Evolutionary conservation across 2,888 invertebrate species (phyloP), one percentile per base, ranked within the genome.

Genomic region (Aplocera efformata): DNA sequence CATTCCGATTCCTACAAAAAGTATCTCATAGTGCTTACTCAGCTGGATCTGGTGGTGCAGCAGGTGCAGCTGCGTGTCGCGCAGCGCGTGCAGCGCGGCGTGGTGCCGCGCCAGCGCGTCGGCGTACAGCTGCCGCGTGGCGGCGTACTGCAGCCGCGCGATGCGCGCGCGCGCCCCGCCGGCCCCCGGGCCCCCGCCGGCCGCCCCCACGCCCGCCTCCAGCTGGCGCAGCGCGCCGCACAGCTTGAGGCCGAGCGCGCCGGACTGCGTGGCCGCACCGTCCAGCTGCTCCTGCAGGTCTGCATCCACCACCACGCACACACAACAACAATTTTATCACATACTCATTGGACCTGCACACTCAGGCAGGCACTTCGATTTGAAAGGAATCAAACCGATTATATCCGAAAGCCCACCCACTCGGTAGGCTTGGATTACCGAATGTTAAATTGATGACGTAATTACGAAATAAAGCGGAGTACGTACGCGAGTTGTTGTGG

Each of bases 241-340:
- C 48, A 90, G 73, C 64, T 86, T 84, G 45, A 84, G 72, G 5
- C 90, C 90, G 1, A 83, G 74, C 34, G 80, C 88, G 58, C 89
- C 83, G 46, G 90, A 88, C 27, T 81, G 79, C 50, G 86, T 85
- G 55, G 89, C 90, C 51, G 89, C 79, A 20, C 76, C 75, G 50
- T 92, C 92, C 68, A 92, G 67, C 67, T 92, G 91, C 49, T 89
- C 85, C 72, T 91, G 91, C 62, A 91, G 74, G 37, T 88, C 92
- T 92, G 71, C 10, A 48, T 42, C 4, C 20, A 17, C 7, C n/a
- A n/a, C n/a, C n/a, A n/a, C n/a, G n/a, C n/a, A n/a, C n/a, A n/a
- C n/a, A n/a, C n/a, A n/a, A n/a, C n/a, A n/a, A n/a, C n/a, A n/a
- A n/a, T n/a, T n/a, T n/a, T n/a, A n/a, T n/a, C n/a, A n/a, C n/a